phyloP scores from a whole-genome alignment of 2,888 invertebrate genomes.

The Orthosia gothica region DNA sequence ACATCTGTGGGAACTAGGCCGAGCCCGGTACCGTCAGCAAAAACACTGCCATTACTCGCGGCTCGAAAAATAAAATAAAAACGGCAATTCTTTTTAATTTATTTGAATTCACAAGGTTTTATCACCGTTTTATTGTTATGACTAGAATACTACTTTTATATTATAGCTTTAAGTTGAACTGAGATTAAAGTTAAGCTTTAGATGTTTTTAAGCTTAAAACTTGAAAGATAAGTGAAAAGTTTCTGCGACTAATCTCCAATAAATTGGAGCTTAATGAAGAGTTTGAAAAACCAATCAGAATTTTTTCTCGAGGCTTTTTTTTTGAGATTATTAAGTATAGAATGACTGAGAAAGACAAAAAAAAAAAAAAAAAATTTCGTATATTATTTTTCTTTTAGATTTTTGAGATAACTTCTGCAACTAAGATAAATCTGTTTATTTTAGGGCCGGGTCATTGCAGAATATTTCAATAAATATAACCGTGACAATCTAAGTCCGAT shows the following conservation, averaged over 20 bases:
- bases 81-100: conserved; percentile 32
- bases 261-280: neutral
- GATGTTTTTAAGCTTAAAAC: conserved; percentile 6
- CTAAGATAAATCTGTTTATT: neutral
- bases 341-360: neutral
- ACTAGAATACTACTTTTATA: neutral
- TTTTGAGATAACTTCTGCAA: neutral
- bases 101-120: conserved; percentile 46
- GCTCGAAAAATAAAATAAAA: conserved; percentile 48
- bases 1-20: conserved; percentile 80
- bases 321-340: neutral
- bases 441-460: neutral
- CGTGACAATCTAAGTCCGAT: too few species aligned
- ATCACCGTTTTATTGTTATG: conserved; percentile 44
- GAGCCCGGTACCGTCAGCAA: conserved; percentile 72
- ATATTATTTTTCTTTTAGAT: too few species aligned
- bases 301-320: neutral
- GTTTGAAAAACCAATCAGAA: neutral
- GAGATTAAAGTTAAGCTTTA: neutral
- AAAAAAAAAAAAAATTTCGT: too few species aligned
- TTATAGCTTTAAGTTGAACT: conserved; percentile 15
- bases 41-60: conserved; percentile 54
- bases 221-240: conserved; percentile 35
- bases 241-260: conserved; percentile 12
- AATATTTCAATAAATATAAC: too few species aligned